Conservation (phyloP, 2,888 invertebrate genomes). For the Andrena flavipes region DNA sequence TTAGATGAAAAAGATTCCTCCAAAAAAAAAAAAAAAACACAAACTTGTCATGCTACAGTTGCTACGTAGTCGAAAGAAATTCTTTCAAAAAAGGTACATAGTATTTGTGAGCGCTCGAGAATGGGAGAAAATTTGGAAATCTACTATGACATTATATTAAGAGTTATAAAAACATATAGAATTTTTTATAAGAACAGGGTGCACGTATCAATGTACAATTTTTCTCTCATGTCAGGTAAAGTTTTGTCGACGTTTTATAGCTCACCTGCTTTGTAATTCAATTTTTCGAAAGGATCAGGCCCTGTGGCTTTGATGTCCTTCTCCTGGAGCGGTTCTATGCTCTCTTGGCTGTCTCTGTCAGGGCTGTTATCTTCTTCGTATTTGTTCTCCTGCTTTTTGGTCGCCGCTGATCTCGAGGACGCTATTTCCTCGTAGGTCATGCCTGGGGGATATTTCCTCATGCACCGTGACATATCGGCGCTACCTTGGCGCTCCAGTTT, state of each 20-base stretch:
- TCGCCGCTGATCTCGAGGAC: conserved; percentile 77
- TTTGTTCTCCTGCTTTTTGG: conserved; percentile 71
- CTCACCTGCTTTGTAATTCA: conserved; percentile 84
- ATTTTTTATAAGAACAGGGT: neutral
- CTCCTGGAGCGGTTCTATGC: conserved; percentile 82
- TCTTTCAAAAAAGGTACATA: neutral
- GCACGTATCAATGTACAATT: neutral
- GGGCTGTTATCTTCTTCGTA: conserved; percentile 75
- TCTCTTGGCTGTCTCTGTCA: conserved; percentile 80
- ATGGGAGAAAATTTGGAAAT: neutral
- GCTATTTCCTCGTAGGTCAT: conserved; percentile 84
- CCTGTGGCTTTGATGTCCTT: conserved; percentile 84
- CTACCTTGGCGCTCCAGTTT: conserved; percentile 81
- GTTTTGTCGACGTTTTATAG: neutral
- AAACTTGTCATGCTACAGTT: conserved; percentile 3
- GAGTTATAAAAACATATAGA: neutral
- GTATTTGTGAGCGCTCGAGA: no score
- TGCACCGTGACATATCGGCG: conserved; percentile 74
- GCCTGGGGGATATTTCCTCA: conserved; percentile 81
- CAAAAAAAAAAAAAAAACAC: neutral
- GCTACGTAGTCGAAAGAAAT: neutral
- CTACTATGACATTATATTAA: neutral
- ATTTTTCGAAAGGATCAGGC: conserved; percentile 85
- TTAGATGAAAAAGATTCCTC: conserved; percentile 39
- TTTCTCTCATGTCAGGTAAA: neutral